phyloP scores from a whole-genome alignment of 2,888 invertebrate species.

The Eupelmus urozonus region DNA sequence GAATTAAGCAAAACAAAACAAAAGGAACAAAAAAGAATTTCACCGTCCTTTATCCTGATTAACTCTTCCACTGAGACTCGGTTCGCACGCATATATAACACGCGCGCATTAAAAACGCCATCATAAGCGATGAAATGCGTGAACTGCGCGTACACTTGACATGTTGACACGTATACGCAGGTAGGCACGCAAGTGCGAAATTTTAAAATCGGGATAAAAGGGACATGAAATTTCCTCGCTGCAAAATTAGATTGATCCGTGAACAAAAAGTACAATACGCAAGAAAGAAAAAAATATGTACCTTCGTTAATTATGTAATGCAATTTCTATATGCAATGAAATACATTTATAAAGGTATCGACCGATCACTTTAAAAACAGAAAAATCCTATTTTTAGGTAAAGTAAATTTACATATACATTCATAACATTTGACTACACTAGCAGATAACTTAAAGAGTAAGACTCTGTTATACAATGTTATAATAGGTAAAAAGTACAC shows the following conservation, averaged over 20 bases:
- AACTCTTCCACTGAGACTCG: not conserved
- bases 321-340: conserved; percentile 69
- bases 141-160: not conserved
- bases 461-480: conserved; percentile 76
- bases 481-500: conserved; percentile 75
- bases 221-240: not conserved
- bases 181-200: not conserved
- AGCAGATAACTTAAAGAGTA: conserved; percentile 76
- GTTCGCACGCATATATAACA: not conserved
- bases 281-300: conserved; percentile 63
- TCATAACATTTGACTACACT: conserved; percentile 75
- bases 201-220: not conserved
- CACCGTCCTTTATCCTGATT: conserved; percentile 37
- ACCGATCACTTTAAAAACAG: conserved; percentile 66
- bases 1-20: conserved; percentile 61
- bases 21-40: not conserved
- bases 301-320: conserved; percentile 68
- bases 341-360: conserved; percentile 71
- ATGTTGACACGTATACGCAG: not conserved
- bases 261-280: conserved; percentile 37
- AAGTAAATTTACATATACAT: conserved; percentile 75
- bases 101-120: not conserved
- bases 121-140: not conserved
- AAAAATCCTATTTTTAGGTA: conserved; percentile 75
- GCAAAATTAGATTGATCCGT: conserved; percentile 31